Evolutionary conservation across 1,140 invertebrate genomes (phyloP).

Genomic region (Drosophila orosa): DNA sequence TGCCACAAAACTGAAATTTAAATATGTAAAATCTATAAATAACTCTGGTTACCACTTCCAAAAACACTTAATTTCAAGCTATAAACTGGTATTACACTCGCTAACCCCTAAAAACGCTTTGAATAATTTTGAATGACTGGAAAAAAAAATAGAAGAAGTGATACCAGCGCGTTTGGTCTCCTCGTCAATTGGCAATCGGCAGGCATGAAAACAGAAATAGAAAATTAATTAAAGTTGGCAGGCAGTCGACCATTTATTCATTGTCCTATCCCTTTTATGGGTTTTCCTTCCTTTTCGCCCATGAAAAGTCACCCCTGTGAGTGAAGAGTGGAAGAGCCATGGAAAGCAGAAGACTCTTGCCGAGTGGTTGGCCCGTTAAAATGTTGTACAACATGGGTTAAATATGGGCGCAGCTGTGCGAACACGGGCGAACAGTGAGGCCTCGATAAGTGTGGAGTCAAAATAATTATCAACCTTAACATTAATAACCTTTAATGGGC

Average conservation of each 20-base stretch:
- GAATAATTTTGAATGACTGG: slow-evolving; percentile 13
- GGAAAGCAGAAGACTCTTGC: slow-evolving; percentile 16
- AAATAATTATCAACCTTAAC: neutral
- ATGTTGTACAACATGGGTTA: slow-evolving; percentile 55
- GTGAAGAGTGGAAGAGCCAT: neutral
- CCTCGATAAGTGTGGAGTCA: slow-evolving; percentile 1
- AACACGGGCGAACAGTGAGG: slow-evolving; percentile 27
- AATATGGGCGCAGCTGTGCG: slow-evolving; percentile 40
- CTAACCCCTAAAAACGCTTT: slow-evolving; percentile 1
- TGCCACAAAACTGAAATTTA: neutral
- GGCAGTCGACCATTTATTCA: slow-evolving; percentile 47
- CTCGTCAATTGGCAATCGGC: slow-evolving; percentile 26
- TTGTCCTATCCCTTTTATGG: slow-evolving; percentile 42
- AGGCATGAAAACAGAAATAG: slow-evolving; percentile 42
- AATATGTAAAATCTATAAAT: neutral
- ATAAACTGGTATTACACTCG: neutral
- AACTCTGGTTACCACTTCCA: neutral
- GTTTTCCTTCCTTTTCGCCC: slow-evolving; percentile 15
- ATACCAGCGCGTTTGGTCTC: slow-evolving; percentile 8
- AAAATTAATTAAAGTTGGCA: slow-evolving; percentile 52
- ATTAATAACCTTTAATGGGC: neutral
- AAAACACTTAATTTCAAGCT: slow-evolving; percentile 1
- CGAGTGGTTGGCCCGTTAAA: slow-evolving; percentile 42
- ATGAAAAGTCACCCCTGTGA: slow-evolving; percentile 46
- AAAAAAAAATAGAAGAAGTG: neutral